Evolutionary conservation across 2,113 vertebrate genomes (phyloP).

Genomic region (Erinaceus europaeus): DNA sequence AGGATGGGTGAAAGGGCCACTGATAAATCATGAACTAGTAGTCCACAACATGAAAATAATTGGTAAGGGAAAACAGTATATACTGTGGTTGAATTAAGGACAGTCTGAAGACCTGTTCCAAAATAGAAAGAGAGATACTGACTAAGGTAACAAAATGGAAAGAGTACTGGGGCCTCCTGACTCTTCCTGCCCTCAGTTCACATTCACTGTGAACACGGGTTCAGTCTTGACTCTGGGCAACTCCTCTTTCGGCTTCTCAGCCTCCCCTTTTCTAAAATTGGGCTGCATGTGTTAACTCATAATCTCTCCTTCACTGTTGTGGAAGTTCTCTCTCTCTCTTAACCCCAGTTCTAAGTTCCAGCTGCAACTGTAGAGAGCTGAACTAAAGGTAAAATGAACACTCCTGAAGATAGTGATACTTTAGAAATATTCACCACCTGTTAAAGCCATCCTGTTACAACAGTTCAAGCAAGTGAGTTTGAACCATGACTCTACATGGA

Average conservation of each 20-base stretch:
- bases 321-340: neutral
- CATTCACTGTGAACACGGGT: neutral
- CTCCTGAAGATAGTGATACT: neutral
- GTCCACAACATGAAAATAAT: neutral
- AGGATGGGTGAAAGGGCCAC: no score
- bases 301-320: neutral
- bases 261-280: neutral
- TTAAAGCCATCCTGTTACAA: conserved; percentile 40
- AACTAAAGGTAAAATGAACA: conserved; percentile 19
- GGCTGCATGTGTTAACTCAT: neutral
- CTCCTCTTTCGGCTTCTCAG: neutral
- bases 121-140: neutral
- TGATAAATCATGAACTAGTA: neutral
- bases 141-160: neutral
- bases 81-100: neutral
- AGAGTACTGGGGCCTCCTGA: neutral
- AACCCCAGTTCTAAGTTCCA: neutral
- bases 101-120: neutral
- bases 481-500: no score
- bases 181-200: neutral
- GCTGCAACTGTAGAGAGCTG: neutral
- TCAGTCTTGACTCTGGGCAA: neutral
- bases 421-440: neutral
- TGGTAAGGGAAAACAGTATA: neutral
- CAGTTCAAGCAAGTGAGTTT: no score